Base-by-base conservation (phyloP, 2,113 vertebrate genomes). In the Thunnus maccoyii region DNA sequence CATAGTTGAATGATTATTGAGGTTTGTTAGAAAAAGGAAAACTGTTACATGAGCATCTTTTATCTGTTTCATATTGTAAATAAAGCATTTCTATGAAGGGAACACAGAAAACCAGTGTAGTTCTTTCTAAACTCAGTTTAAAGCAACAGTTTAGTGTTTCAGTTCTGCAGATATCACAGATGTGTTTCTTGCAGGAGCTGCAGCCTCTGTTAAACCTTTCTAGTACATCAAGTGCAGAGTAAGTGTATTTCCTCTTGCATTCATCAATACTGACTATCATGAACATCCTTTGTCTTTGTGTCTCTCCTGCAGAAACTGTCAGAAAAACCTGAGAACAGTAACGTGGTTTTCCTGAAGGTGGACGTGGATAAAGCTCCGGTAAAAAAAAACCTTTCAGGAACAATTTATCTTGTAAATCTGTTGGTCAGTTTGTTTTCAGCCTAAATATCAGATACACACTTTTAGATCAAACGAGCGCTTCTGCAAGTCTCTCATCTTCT, bases 281-380 rank as follows among this genome's bases (percentile, higher is more conserved):
- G 30, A 10, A 48, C 46, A 17, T 47, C 13, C 27, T 30, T 30
- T 30, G 27, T 30, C 12, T n/a, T 10, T 13, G 22, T 30, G 6
- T 32, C 57, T 3, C 3, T 76, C 32, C 41, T 67, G 51, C 83
- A 99, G 97, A 0, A 1, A 14, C 32, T 96, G 73, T 73, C 81
- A 32, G 63, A 89, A 7, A 80, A 0, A 0, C 0, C 65, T 5
- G 57, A 95, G 0, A 94, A 95, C 65, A 15, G 46, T 0, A 54
- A 96, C 0, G 96, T 97, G 41, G 47, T 98, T 18, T 99, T 99
- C 92, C 84, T 98, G 4, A 97, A 98, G 94, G 95, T 99, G 8
- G 97, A 99, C 5, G 96, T 98, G 90, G 98, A 99, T 72, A 96
- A 97, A 0, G 96, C 95, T 76, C 56, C 18, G 72, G 98, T 98